These are phyloP conservation scores for Brachypterus glaber DNA, from an alignment of 2,888 invertebrate species.

Conservation along the genomic window DNA sequence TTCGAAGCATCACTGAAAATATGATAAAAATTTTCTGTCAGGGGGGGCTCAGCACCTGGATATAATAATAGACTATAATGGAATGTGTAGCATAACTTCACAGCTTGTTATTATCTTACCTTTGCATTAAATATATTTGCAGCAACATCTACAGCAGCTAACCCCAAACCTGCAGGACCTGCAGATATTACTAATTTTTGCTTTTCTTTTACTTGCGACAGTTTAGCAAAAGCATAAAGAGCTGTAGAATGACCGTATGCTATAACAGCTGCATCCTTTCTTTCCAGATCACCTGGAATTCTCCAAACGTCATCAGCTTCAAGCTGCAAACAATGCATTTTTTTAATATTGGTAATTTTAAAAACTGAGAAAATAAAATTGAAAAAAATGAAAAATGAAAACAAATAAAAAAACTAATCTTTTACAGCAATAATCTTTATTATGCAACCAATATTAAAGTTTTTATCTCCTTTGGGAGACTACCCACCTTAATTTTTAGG, in stretches of 20 bases:
- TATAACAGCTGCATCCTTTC: slow-evolving; percentile 49
- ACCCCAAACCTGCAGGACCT: slow-evolving; percentile 52
- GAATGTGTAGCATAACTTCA: not conserved
- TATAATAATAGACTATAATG: too few relatives aligned
- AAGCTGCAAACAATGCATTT: too few relatives aligned
- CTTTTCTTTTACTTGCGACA: slow-evolving; percentile 42
- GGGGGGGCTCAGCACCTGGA: too few relatives aligned
- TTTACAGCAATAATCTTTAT: too few relatives aligned
- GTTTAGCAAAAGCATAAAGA: slow-evolving; percentile 50
- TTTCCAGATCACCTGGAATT: slow-evolving; percentile 45
- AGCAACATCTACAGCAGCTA: slow-evolving; percentile 61
- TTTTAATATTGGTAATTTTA: not conserved
- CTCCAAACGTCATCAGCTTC: slow-evolving; percentile 49
- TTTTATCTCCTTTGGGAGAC: too few relatives aligned
- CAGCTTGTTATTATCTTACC: slow-evolving; percentile 38
- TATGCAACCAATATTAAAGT: too few relatives aligned
- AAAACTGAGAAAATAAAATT: not conserved
- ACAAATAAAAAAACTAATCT: too few relatives aligned
- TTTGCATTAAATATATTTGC: slow-evolving; percentile 56
- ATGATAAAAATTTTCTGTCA: too few relatives aligned
- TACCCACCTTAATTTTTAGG: too few relatives aligned
- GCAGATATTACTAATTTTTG: slow-evolving; percentile 55
- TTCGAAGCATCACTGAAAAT: too few relatives aligned
- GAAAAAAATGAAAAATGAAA: not conserved
- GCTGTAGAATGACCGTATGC: slow-evolving; percentile 55